A percentile compares a stretch with the other conserved stretches of the same genome.
Evolutionary conservation across 2,113 vertebrate species (phyloP).

Genomic region (Phaetusa simplex): DNA sequence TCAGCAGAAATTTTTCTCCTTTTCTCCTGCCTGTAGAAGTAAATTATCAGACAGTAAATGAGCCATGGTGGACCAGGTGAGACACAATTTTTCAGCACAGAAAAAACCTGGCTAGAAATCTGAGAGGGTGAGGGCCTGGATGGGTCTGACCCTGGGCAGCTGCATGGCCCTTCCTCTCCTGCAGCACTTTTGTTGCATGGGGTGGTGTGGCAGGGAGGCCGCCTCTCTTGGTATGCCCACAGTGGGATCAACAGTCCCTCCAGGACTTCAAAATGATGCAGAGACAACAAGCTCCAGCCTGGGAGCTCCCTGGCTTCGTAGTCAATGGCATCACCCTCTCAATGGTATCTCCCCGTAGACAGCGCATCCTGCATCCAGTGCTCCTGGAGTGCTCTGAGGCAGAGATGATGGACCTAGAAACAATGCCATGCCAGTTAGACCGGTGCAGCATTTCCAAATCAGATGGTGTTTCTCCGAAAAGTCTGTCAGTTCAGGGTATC

Average conservation of each 20-base stretch:
- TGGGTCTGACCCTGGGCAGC: neutral
- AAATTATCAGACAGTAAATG: neutral
- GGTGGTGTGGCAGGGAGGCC: neutral
- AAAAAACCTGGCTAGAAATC: neutral
- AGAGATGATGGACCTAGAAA: neutral
- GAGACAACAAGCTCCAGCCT: neutral
- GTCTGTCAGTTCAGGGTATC: neutral
- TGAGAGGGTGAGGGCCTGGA: neutral
- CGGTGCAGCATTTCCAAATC: neutral
- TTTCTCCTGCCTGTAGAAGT: neutral
- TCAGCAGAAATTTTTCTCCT: neutral
- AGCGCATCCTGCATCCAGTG: neutral
- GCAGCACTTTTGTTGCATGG: neutral
- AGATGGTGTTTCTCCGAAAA: neutral
- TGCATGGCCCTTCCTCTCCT: neutral
- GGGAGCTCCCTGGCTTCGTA: neutral
- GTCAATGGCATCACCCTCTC: neutral
- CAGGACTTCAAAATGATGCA: neutral
- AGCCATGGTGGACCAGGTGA: neutral
- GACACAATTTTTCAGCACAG: neutral
- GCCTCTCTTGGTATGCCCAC: too few relatives aligned
- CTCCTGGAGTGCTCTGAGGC: neutral
- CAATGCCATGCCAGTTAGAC: neutral
- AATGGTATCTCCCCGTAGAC: accelerated
- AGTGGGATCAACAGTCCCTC: neutral